These are phyloP conservation scores for Phlogophora meticulosa DNA, from an alignment of 2,888 invertebrate genomes.

Conservation along the genomic window DNA sequence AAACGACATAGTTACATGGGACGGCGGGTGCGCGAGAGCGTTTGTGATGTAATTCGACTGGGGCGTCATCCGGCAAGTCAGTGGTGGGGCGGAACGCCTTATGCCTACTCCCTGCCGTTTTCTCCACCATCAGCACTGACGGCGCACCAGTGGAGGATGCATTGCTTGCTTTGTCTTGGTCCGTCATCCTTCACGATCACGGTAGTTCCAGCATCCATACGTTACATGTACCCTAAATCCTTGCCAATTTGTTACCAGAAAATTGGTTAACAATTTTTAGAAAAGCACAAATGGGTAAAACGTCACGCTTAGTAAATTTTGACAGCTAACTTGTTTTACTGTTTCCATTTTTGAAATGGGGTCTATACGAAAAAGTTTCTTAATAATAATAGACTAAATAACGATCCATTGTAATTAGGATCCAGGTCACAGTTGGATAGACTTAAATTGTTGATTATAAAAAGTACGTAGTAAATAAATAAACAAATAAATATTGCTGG, in stretches of 20 bases:
- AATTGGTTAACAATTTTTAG: conserved; percentile 77
- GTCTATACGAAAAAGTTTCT: conserved; percentile 64
- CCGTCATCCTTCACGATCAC: conserved; percentile 80
- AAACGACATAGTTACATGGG: conserved; percentile 75
- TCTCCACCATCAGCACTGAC: conserved; percentile 76
- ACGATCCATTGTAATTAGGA: neutral
- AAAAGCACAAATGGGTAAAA: conserved; percentile 79
- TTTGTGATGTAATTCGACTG: conserved; percentile 75
- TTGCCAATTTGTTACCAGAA: conserved; percentile 78
- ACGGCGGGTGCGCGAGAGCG: conserved; percentile 80
- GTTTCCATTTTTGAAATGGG: conserved; percentile 83
- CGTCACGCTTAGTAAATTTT: conserved; percentile 85
- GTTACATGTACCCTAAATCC: conserved; percentile 71
- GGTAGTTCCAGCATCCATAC: conserved; percentile 79
- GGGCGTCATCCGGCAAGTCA: conserved; percentile 74
- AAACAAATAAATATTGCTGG: too few relatives aligned
- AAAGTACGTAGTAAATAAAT: too few relatives aligned
- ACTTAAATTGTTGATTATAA: too few relatives aligned
- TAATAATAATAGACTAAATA: conserved; percentile 14
- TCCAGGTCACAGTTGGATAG: too few relatives aligned
- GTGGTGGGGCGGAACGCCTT: conserved; percentile 75
- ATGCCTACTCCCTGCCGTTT: conserved; percentile 72
- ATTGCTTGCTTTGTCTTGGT: conserved; percentile 79
- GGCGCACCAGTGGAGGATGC: conserved; percentile 65
- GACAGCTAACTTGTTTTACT: conserved; percentile 80